Evolutionary conservation across 2,797 vertebrate species (phyloP).

Genomic region (Liparis tanakae): DNA sequence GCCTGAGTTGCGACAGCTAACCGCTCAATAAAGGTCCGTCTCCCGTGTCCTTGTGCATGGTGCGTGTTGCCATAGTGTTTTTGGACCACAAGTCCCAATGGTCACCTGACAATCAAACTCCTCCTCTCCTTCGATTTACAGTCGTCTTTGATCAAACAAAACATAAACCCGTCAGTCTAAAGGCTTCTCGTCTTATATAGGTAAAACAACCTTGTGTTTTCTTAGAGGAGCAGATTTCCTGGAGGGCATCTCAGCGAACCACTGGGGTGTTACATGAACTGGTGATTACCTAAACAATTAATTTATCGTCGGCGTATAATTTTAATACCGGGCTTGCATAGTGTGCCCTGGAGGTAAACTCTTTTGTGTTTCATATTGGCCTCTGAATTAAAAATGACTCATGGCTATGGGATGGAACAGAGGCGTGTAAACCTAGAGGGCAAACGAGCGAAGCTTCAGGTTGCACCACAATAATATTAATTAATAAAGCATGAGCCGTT

Average conservation of each 20-base stretch:
- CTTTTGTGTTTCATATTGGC: slow-evolving; percentile 17
- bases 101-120: slow-evolving; percentile 30
- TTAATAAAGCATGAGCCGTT: slow-evolving; percentile 19
- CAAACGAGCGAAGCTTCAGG: slow-evolving; percentile 15
- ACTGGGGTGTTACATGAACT: neutral
- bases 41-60: neutral
- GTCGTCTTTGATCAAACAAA: slow-evolving; percentile 12
- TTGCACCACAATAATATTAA: slow-evolving; percentile 25
- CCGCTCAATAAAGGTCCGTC: neutral
- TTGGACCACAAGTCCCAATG: neutral
- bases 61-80: slow-evolving; percentile 11
- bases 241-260: slow-evolving; percentile 17
- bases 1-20: too few species aligned
- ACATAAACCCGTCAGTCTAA: neutral
- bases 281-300: neutral
- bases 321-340: slow-evolving; percentile 9
- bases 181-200: neutral
- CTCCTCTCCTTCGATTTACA: slow-evolving; percentile 8
- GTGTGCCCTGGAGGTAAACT: slow-evolving; percentile 18
- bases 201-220: neutral
- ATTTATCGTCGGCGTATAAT: neutral
- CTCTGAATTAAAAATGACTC: slow-evolving; percentile 32
- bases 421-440: slow-evolving; percentile 20
- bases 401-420: slow-evolving; percentile 2
- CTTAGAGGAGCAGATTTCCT: slow-evolving; percentile 8